A percentile compares a stretch with the other conserved stretches of the same genome.
These are phyloP conservation scores for Deilephila porcellus DNA, from an alignment of 2,888 invertebrate species.

Conservation along the genomic window DNA sequence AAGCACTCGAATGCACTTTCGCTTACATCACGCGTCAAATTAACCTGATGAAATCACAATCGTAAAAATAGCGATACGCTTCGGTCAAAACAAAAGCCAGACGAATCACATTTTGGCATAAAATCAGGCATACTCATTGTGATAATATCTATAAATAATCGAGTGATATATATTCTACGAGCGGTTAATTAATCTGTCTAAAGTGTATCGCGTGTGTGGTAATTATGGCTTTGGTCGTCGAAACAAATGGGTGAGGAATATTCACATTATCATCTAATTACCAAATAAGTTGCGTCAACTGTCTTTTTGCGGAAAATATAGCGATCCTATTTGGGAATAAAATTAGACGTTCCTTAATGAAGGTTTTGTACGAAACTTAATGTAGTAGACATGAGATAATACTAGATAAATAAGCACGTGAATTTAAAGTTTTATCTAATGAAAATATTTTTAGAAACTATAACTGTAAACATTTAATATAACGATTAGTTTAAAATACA, in stretches of 20 bases:
- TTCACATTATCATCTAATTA: slow-evolving; percentile 37
- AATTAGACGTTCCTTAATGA: background rate
- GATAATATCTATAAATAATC: slow-evolving; percentile 51
- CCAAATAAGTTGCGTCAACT: slow-evolving; percentile 3
- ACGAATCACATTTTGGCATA: slow-evolving; percentile 61
- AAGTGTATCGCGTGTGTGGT: slow-evolving; percentile 48
- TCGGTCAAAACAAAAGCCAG: slow-evolving; percentile 42
- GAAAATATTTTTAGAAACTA: too few relatives aligned
- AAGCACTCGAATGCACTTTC: slow-evolving; percentile 5
- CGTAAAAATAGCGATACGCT: slow-evolving; percentile 30
- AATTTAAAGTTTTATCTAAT: too few relatives aligned
- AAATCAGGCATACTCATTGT: slow-evolving; percentile 53
- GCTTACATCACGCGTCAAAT: slow-evolving; percentile 30
- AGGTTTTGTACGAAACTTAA: background rate
- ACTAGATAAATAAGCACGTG: too few relatives aligned
- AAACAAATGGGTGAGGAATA: slow-evolving; percentile 67
- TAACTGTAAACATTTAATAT: too few relatives aligned
- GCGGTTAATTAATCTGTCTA: slow-evolving; percentile 45
- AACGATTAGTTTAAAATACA: too few relatives aligned
- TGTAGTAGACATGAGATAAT: background rate
- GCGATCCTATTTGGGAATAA: background rate
- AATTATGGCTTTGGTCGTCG: slow-evolving; percentile 64
- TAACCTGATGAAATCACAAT: slow-evolving; percentile 30
- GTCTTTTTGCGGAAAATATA: background rate
- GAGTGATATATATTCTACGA: slow-evolving; percentile 48